Base-by-base conservation (phyloP, 2,888 invertebrate species). In the Axea sp. region DNA sequence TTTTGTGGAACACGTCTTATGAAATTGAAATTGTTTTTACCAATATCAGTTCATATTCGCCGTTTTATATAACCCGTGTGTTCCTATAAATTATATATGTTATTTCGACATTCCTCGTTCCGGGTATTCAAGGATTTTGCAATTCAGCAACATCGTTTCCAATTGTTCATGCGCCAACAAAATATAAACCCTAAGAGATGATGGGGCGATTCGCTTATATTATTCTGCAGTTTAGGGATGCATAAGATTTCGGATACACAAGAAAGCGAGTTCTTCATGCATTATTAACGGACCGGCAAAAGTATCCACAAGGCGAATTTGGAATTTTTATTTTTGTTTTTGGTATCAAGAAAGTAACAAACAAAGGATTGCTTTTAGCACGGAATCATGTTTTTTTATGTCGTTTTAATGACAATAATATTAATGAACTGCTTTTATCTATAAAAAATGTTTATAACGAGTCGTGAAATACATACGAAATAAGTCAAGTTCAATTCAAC, bases 241-340 rank as follows among this genome's bases (percentile, higher is more conserved):
- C 72, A 53, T 57, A 43, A 62, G 62, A 64, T 73, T 73, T 73
- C 35, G 67, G 47, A 62, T 62, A 51, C 37, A 49, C 9, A 19
- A 33, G 41, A 45, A 51, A 43, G 64, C 64, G 14, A 60, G 30
- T 9, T 60, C 51, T 68, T 73, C 73, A 68, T 73, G 67, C 62
- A 68, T 67, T 67, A 73, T 73, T 60, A 67, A 73, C 47, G 65
- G 30, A n/a, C 9, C n/a, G 7, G 45, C 17, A 11, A 15, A 9
- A 6, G 19, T n/a, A 28, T 41, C 11, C 33, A 30, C 15, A n/a
- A n/a, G n/a, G n/a, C n/a, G n/a, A n/a, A n/a, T n/a, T n/a, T n/a
- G n/a, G n/a, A n/a, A n/a, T 14, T 33, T 47, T 35, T 19, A 5
- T 26, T 12, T 15, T 15, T 17, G 9, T 14, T 35, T 55, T 9